Base-by-base conservation (phyloP, 2,888 invertebrate genomes). In the Mythimna ferrago region DNA sequence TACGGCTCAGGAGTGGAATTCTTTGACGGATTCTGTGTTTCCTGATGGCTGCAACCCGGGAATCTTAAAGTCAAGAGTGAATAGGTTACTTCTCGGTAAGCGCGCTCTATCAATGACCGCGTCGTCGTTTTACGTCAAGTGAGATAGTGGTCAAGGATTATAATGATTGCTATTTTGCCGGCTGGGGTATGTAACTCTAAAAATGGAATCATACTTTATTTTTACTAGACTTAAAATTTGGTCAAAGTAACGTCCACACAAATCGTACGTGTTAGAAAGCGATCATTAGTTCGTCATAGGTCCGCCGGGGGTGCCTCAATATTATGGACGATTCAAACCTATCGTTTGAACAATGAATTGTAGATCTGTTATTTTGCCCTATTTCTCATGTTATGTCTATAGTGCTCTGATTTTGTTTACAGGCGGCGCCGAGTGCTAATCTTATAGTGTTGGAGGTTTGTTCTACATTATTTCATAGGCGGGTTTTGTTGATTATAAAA, bases 301-400 rank as follows among this genome's bases (percentile, higher is more conserved):
- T 85, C 83, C 80, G 82, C 86, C 78, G 82, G 88, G 81, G 92
- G 91, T 90, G 87, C 92, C 71, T 71, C 90, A 89, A 89, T 89
- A 90, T 91, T 90, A 90, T 89, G 87, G 89, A 83, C 86, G 80
- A 85, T 87, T 86, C 87, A 88, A 91, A 91, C 91, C 91, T 89
- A 91, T 89, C 92, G 93, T 92, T 92, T 92, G 92, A 87, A 89
- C 90, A 91, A 90, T 90, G 91, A 93, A 92, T 92, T 81, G 81
- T 86, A 77, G 78, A 84, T 80, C 75, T 66, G 80, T 78, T 79
- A 73, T 79, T 90, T 91, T 90, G 80, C 80, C 88, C 87, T 80
- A 87, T 89, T 88, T 86, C 83, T 82, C 81, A 74, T 86, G 84
- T 82, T 77, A 76, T 58, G 73, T 75, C 78, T 82, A 76, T 77